A percentile compares a stretch with the other conserved stretches of the same genome.
Evolutionary conservation across 2,797 vertebrate species (phyloP).

Genomic region (Propithecus deckenii): DNA sequence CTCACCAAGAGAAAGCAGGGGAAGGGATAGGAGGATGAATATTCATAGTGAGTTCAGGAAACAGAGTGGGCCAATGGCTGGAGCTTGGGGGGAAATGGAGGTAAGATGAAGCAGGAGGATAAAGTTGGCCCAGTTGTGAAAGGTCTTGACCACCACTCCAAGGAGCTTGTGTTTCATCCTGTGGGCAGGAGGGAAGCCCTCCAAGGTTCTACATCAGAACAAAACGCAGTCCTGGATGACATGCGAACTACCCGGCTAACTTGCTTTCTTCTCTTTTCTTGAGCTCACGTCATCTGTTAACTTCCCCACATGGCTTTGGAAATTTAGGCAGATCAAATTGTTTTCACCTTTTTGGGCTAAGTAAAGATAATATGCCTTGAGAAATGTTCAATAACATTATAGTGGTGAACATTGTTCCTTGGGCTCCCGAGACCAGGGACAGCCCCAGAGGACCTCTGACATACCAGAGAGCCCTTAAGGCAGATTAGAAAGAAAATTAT

Average conservation of each 20-base stretch:
- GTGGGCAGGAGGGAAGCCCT: not conserved
- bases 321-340: not conserved
- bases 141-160: not conserved
- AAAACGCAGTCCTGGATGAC: not conserved
- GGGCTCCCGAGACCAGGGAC: not conserved
- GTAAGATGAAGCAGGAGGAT: not conserved
- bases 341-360: slow-evolving; percentile 15
- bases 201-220: not conserved
- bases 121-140: not conserved
- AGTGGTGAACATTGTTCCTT: not conserved
- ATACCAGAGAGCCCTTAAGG: not conserved
- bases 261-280: not conserved
- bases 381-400: not conserved
- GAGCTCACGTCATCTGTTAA: not conserved
- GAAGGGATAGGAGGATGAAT: not conserved
- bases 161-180: not conserved
- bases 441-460: not conserved
- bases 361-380: not conserved
- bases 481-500: not conserved
- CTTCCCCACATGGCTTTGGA: not conserved
- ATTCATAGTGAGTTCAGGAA: not conserved
- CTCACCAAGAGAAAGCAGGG: not conserved
- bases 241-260: not conserved
- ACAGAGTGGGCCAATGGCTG: not conserved
- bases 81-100: not conserved